Percentiles rank a stretch among this genome's conserved stretches.
Conservation (phyloP, 2,113 vertebrate genomes). For the Lepisosteus osseus region DNA sequence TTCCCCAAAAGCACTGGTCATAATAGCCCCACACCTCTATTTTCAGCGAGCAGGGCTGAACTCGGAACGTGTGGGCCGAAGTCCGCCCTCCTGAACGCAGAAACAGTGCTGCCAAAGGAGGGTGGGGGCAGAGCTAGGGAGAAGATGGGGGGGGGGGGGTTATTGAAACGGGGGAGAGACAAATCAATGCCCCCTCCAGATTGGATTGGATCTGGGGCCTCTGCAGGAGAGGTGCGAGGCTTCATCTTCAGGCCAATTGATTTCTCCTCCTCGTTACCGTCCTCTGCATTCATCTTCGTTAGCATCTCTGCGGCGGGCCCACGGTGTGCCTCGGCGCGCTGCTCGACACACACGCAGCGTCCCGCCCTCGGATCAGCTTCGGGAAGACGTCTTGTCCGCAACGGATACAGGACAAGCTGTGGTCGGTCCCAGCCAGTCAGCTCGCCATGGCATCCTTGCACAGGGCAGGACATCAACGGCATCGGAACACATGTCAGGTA, state of each 20-base stretch:
- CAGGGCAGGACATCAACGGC: too few relatives aligned
- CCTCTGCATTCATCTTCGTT: slow-evolving; percentile 25
- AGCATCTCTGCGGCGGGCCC: slow-evolving; percentile 2
- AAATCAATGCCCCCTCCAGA: too few relatives aligned
- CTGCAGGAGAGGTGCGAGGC: not conserved
- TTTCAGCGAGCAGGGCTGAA: too few relatives aligned
- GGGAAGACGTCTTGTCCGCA: too few relatives aligned
- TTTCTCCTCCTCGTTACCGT: slow-evolving; percentile 14
- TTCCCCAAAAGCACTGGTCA: too few relatives aligned
- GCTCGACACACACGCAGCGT: slow-evolving; percentile 27
- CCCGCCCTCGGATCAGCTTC: slow-evolving; percentile 30
- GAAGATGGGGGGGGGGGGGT: slow-evolving; percentile 5
- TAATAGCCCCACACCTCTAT: too few relatives aligned
- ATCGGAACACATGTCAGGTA: too few relatives aligned
- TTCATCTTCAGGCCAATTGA: slow-evolving; percentile 20
- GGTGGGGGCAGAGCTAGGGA: slow-evolving; percentile 13
- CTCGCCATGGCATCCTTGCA: too few relatives aligned
- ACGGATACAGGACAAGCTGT: too few relatives aligned
- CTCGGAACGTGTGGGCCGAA: too few relatives aligned
- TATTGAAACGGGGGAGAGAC: not conserved
- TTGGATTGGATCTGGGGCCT: slow-evolving; percentile 3
- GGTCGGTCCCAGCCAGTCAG: too few relatives aligned
- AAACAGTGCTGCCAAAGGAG: not conserved
- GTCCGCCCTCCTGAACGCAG: too few relatives aligned
- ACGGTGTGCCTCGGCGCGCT: not conserved